Percentiles rank a stretch among this genome's conserved stretches.
These are phyloP conservation scores for Nomada goodeniana DNA, from an alignment of 2,888 invertebrate genomes.

Conservation along the genomic window DNA sequence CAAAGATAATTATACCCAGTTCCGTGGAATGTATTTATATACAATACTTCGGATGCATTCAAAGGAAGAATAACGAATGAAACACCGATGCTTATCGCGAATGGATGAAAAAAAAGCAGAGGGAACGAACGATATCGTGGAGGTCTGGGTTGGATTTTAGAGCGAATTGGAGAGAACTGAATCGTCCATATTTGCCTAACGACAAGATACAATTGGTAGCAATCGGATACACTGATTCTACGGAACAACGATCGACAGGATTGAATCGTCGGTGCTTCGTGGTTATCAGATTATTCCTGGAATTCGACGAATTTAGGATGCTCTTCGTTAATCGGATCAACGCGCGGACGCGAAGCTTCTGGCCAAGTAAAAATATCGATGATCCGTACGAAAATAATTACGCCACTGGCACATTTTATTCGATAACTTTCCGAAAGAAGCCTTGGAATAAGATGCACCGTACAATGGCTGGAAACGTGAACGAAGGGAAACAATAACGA, in stretches of 20 bases:
- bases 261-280: slow-evolving; percentile 30
- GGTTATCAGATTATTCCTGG: slow-evolving; percentile 44
- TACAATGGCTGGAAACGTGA: background rate
- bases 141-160: too few relatives aligned
- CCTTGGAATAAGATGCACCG: background rate
- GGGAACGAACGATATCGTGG: too few relatives aligned
- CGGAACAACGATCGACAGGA: slow-evolving; percentile 28
- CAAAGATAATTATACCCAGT: too few relatives aligned
- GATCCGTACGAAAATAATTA: background rate
- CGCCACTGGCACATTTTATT: background rate
- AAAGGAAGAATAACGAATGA: too few relatives aligned
- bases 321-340: slow-evolving; percentile 47
- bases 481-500: background rate
- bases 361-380: slow-evolving; percentile 29
- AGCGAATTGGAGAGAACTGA: background rate
- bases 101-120: too few relatives aligned
- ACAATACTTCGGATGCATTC: too few relatives aligned
- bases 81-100: too few relatives aligned
- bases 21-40: too few relatives aligned
- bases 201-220: background rate
- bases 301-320: slow-evolving; percentile 56
- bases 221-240: slow-evolving; percentile 7
- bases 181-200: background rate
- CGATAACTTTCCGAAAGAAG: background rate
- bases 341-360: slow-evolving; percentile 34